These are phyloP conservation scores for Chiloscyllium punctatum DNA, from an alignment of 2,797 vertebrate genomes.

Conservation along the genomic window DNA sequence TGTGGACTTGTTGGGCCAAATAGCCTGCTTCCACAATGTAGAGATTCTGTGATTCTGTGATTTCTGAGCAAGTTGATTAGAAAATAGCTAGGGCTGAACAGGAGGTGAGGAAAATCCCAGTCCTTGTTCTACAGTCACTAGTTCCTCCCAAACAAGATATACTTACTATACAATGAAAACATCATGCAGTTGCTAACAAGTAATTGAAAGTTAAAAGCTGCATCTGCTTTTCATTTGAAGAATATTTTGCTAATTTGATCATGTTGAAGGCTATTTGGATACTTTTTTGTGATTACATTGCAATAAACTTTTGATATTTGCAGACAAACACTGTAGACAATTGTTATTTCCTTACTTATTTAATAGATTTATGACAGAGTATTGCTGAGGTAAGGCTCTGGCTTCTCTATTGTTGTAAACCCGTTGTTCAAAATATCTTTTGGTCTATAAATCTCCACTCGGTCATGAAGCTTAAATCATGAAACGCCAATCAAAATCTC, in stretches of 20 bases:
- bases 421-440: too few relatives aligned
- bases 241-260: neutral
- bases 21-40: too few relatives aligned
- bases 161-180: neutral
- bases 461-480: neutral
- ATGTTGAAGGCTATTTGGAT: neutral
- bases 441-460: neutral
- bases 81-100: neutral
- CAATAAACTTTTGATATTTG: conserved; percentile 8
- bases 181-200: neutral
- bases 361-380: neutral
- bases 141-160: neutral
- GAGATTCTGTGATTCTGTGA: too few relatives aligned
- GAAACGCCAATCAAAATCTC: neutral
- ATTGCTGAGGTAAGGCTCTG: neutral
- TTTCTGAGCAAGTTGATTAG: too few relatives aligned
- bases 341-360: neutral
- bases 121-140: neutral
- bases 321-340: neutral
- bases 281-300: neutral
- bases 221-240: neutral
- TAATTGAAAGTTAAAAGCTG: neutral
- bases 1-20: too few relatives aligned
- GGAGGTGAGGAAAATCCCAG: neutral
- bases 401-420: neutral